Evolutionary conservation across 92 coral and sea anemone species (phyloP).

Genomic region (Zoanthus solanderi): DNA sequence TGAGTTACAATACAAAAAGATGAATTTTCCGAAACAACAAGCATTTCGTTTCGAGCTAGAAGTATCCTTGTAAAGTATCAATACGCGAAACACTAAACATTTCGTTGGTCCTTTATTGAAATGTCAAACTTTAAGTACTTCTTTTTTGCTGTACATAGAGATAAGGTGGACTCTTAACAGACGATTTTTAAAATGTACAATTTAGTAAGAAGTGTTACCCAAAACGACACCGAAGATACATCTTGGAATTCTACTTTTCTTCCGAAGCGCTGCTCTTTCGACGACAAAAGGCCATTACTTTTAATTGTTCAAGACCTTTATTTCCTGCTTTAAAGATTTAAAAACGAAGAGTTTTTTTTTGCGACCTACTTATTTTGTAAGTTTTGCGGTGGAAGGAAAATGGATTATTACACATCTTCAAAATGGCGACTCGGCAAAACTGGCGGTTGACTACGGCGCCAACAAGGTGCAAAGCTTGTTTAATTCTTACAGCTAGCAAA

Average conservation of each 20-base stretch:
- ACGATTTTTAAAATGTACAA: not conserved
- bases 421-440: slow-evolving; percentile 72
- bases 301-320: not conserved
- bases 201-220: not conserved
- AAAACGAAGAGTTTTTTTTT: not conserved
- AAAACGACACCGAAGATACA: not conserved
- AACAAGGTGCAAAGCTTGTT: slow-evolving; percentile 49
- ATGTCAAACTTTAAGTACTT: not conserved
- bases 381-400: slow-evolving; percentile 57
- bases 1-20: not conserved
- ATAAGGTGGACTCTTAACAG: not conserved
- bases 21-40: not conserved
- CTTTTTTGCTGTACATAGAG: not conserved
- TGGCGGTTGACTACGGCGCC: slow-evolving; percentile 57
- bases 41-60: not conserved
- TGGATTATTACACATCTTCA: slow-evolving; percentile 90
- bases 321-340: not conserved
- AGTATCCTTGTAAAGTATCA: not conserved
- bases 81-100: not conserved
- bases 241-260: not conserved
- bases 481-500: slow-evolving; percentile 40
- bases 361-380: slow-evolving; percentile 42
- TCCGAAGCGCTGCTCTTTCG: not conserved
- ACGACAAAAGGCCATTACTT: not conserved
- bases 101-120: not conserved